Evolutionary conservation across 2,797 vertebrate species (phyloP).

Genomic region (Lepus oiostolus): DNA sequence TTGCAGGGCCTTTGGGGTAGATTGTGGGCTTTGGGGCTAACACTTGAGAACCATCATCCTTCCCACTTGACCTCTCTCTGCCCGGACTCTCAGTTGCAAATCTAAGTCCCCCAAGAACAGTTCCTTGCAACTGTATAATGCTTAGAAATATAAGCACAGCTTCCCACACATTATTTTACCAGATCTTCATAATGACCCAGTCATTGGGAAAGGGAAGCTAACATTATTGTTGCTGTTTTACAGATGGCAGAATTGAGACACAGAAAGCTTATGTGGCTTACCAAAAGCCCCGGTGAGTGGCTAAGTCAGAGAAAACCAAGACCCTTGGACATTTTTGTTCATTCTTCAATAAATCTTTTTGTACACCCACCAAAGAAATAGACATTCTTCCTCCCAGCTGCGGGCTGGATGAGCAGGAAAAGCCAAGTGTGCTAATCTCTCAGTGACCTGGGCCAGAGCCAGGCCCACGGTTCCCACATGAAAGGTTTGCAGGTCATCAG

Average conservation of each 20-base stretch:
- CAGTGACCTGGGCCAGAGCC: neutral
- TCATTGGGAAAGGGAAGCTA: neutral
- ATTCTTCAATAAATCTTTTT: slow-evolving; percentile 16
- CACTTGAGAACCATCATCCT: neutral
- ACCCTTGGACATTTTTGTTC: slow-evolving; percentile 2
- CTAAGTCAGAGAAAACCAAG: slow-evolving; percentile 26
- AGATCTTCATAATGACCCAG: neutral
- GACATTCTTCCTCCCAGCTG: neutral
- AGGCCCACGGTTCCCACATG: neutral
- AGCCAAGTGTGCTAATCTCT: neutral
- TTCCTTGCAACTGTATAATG: neutral
- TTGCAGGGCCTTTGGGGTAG: neutral
- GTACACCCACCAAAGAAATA: neutral
- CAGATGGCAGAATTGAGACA: neutral
- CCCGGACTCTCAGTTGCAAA: neutral
- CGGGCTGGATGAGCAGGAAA: neutral
- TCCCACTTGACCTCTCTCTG: slow-evolving; percentile 8
- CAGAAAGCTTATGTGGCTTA: neutral
- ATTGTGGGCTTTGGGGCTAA: neutral
- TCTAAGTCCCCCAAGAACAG: neutral
- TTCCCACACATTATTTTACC: neutral
- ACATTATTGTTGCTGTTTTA: neutral
- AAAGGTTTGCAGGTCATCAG: slow-evolving; percentile 4
- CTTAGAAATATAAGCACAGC: slow-evolving; percentile 22
- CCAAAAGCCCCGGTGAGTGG: neutral